Conservation (phyloP, 2,797 vertebrate genomes). For the Xerus rutilus region DNA sequence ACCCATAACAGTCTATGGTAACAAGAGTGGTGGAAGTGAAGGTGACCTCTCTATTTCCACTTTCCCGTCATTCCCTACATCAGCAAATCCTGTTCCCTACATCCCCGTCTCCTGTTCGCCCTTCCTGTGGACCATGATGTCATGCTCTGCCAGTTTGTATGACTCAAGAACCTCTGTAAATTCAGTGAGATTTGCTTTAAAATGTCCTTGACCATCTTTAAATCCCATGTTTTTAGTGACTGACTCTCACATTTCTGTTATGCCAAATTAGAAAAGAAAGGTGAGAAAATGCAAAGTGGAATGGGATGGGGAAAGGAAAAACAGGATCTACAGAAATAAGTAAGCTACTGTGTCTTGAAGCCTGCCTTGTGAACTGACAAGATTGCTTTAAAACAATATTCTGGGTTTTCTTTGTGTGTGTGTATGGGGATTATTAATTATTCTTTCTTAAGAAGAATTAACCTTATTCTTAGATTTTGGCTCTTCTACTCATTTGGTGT, state of each 20-base stretch:
- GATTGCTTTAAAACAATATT: background rate
- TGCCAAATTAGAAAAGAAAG: background rate
- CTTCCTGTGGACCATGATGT: fast-evolving
- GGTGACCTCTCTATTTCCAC: background rate
- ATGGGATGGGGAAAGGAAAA: background rate
- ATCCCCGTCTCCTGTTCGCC: fast-evolving
- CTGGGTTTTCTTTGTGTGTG: background rate
- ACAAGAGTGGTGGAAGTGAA: background rate
- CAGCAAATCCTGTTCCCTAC: too few relatives aligned
- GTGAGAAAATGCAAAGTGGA: background rate
- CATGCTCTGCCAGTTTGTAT: background rate
- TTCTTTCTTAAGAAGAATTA: background rate
- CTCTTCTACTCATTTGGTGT: background rate
- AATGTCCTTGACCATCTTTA: background rate
- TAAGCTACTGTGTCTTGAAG: background rate
- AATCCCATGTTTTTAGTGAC: background rate
- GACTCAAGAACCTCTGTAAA: background rate
- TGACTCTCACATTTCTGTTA: background rate
- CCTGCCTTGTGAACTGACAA: background rate
- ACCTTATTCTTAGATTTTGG: constrained; percentile 1
- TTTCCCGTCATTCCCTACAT: too few relatives aligned
- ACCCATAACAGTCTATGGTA: too few relatives aligned
- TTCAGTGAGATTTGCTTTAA: background rate
- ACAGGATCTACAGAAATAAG: fast-evolving
- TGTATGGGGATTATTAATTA: background rate